A percentile compares a stretch with the other conserved stretches of the same genome.
These are phyloP conservation scores for Sorex araneus DNA, from an alignment of 2,113 vertebrate genomes.

Conservation along the genomic window DNA sequence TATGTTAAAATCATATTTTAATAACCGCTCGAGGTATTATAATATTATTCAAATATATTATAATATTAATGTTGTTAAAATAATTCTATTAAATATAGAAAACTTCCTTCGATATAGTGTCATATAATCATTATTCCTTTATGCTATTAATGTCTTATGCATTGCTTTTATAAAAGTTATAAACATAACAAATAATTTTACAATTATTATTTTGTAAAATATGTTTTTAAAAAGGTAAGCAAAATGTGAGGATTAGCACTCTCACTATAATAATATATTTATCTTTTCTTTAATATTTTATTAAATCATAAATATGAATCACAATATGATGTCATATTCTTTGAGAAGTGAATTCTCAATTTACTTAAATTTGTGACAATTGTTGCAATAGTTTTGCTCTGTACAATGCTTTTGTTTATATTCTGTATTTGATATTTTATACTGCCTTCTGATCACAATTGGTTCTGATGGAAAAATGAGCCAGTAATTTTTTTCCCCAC, in stretches of 20 bases:
- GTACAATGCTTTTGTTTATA: background rate
- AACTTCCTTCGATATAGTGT: background rate
- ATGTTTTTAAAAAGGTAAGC: background rate
- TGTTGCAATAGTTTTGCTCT: background rate
- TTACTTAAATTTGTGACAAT: background rate
- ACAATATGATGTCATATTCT: slow-evolving; percentile 1
- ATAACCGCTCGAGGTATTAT: background rate
- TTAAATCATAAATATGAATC: background rate
- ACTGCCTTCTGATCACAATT: background rate
- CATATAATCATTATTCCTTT: background rate
- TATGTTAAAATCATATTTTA: background rate
- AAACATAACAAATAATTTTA: slow-evolving; percentile 13
- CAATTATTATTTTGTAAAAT: background rate
- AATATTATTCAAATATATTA: background rate
- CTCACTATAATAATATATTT: slow-evolving; percentile 13
- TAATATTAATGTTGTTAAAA: background rate
- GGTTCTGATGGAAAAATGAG: background rate
- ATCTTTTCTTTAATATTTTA: slow-evolving; percentile 1
- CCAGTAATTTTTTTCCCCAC: background rate
- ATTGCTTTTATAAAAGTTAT: background rate
- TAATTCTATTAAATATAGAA: background rate
- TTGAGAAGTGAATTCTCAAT: background rate
- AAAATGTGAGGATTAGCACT: background rate
- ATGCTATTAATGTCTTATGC: background rate
- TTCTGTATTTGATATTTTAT: background rate